These are phyloP conservation scores for Caenorhabditis macrosperma DNA, from an alignment of 2,888 invertebrate species.

Conservation along the genomic window DNA sequence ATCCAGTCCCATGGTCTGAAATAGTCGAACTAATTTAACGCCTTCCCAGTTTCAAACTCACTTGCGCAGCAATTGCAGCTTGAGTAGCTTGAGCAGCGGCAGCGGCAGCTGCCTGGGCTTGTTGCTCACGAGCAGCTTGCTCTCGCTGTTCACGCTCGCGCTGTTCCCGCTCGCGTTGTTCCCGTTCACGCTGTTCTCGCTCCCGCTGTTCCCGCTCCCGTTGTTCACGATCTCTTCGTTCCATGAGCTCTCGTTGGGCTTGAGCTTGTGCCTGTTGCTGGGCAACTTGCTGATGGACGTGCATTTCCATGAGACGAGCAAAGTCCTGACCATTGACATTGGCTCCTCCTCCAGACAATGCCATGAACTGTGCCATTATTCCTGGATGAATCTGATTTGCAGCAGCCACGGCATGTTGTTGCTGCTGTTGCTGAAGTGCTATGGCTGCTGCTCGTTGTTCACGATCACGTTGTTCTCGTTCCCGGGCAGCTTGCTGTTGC, in stretches of 20 bases:
- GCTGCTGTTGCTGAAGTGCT: conserved; percentile 31
- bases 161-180: conserved; percentile 42
- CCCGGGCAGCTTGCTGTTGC: conserved; percentile 6
- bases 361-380: conserved; percentile 9
- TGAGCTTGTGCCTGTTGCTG: conserved; percentile 47
- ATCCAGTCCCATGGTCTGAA: background rate
- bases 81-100: background rate
- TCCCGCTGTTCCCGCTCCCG: conserved; percentile 45
- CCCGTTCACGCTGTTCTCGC: conserved; percentile 60
- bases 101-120: background rate
- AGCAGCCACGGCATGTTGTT: conserved; percentile 32
- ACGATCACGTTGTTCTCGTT: conserved; percentile 30
- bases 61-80: conserved; percentile 26
- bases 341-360: background rate
- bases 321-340: background rate
- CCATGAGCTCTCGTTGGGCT: background rate
- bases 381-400: conserved; percentile 3
- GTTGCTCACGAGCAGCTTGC: conserved; percentile 16
- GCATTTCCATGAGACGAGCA: conserved; percentile 1
- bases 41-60: background rate
- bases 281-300: conserved; percentile 20
- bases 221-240: conserved; percentile 33
- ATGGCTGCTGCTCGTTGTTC: conserved; percentile 6
- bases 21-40: background rate
- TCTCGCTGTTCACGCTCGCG: conserved; percentile 34